Evolutionary conservation across 1,140 invertebrate species (phyloP).

Genomic region (Heliconius himera): DNA sequence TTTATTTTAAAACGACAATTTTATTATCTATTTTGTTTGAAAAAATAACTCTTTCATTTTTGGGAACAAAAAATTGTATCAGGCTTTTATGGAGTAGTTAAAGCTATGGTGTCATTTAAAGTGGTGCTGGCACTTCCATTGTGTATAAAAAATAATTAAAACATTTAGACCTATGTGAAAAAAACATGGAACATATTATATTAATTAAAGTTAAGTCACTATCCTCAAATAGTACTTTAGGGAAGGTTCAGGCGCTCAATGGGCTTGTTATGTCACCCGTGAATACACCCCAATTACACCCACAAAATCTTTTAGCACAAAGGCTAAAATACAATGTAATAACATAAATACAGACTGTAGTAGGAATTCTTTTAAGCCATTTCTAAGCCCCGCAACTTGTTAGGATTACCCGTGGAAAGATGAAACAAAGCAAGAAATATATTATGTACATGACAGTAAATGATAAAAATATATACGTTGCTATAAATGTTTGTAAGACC

Average conservation of each 20-base stretch:
- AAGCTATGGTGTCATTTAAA: no score
- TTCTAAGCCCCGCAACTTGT: slow-evolving; percentile 14
- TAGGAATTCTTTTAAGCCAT: not conserved
- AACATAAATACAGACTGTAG: not conserved
- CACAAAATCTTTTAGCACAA: slow-evolving; percentile 2
- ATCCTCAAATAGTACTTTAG: slow-evolving; percentile 15
- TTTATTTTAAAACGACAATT: no score
- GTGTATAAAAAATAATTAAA: no score
- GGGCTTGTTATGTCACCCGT: slow-evolving; percentile 9
- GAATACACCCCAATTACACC: not conserved
- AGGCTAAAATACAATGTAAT: not conserved
- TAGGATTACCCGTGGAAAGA: slow-evolving; percentile 18
- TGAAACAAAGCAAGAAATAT: not conserved
- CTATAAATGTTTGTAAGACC: not conserved
- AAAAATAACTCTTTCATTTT: no score
- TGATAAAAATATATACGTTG: not conserved
- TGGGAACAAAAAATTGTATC: no score
- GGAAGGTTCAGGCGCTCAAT: slow-evolving; percentile 1
- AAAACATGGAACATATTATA: not conserved
- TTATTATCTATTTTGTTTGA: no score
- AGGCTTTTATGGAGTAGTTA: no score
- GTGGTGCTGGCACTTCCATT: no score
- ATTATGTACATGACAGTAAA: not conserved
- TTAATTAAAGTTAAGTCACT: not conserved
- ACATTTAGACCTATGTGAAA: not conserved